phyloP scores from a whole-genome alignment of 53 echinoderm and acorn worm species.

The Henricia sp. region DNA sequence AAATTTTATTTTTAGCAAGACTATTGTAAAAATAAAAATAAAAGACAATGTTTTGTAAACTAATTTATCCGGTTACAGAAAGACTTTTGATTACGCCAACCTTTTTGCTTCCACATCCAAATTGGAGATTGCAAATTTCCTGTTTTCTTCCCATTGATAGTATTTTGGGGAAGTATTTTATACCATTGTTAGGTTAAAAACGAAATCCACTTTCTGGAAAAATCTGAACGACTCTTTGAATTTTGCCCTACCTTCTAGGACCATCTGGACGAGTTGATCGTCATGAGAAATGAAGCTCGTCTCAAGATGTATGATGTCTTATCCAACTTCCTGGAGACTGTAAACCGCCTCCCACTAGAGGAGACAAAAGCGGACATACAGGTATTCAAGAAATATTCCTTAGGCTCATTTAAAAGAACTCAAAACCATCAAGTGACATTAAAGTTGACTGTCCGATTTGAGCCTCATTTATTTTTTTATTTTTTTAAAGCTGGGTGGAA shows the following conservation, averaged over 20 bases:
- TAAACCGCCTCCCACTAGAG: conserved; percentile 68
- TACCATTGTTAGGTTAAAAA: background rate
- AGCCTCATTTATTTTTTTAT: background rate
- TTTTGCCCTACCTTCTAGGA: conserved; percentile 16
- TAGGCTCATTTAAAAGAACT: too few species aligned
- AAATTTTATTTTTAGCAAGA: too few species aligned
- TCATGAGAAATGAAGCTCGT: conserved; percentile 64
- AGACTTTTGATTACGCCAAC: too few species aligned
- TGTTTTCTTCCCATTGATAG: too few species aligned
- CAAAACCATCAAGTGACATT: too few species aligned
- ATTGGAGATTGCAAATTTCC: too few species aligned
- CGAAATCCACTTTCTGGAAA: too few species aligned
- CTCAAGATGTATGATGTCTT: conserved; percentile 70
- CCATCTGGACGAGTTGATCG: conserved; percentile 46
- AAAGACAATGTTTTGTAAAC: background rate
- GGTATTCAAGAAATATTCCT: background rate
- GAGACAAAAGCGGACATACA: conserved; percentile 35
- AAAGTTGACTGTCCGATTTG: background rate
- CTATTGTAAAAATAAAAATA: background rate
- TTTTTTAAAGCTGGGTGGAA: too few species aligned
- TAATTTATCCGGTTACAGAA: too few species aligned
- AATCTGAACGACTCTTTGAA: too few species aligned
- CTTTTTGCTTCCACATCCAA: too few species aligned
- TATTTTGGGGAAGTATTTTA: too few species aligned
- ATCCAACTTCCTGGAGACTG: conserved; percentile 64